A percentile compares a stretch with the other conserved stretches of the same genome.
phyloP scores from a whole-genome alignment of 1,140 invertebrate genomes.

The Pomphorhynchus laevis region DNA sequence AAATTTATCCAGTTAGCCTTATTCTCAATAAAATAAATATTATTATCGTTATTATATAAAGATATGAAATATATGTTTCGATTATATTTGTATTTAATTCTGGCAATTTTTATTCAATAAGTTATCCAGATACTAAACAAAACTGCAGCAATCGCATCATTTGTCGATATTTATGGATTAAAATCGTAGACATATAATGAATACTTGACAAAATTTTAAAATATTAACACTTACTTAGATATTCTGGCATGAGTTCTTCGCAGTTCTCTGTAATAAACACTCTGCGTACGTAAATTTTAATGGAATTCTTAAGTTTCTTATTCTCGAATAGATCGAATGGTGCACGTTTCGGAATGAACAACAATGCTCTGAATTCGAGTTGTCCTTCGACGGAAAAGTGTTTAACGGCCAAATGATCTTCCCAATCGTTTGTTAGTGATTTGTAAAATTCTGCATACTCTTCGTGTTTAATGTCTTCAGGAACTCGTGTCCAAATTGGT shows the following conservation, averaged over 20 bases:
- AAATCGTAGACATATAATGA: too few relatives aligned
- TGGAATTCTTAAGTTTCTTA: slow-evolving; percentile 86
- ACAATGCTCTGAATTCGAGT: slow-evolving; percentile 64
- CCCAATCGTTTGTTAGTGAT: slow-evolving; percentile 85
- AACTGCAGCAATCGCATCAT: too few relatives aligned
- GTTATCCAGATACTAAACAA: too few relatives aligned
- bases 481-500: slow-evolving; percentile 86
- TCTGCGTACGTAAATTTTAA: slow-evolving; percentile 70
- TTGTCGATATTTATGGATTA: too few relatives aligned
- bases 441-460: slow-evolving; percentile 99
- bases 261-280: slow-evolving; percentile 99
- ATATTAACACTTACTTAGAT: too few relatives aligned
- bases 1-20: too few relatives aligned
- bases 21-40: too few relatives aligned
- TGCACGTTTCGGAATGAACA: slow-evolving; percentile 64
- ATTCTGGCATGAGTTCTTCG: slow-evolving; percentile 84
- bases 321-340: slow-evolving; percentile 94
- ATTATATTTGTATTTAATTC: too few relatives aligned
- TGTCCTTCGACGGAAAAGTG: slow-evolving; percentile 96
- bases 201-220: too few relatives aligned
- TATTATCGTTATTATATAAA: too few relatives aligned
- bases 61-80: too few relatives aligned
- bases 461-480: slow-evolving; percentile 76
- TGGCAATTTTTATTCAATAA: too few relatives aligned
- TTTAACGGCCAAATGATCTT: slow-evolving; percentile 84